phyloP scores from a whole-genome alignment of 2,888 invertebrate species.

The Sylvicola cinctus region DNA sequence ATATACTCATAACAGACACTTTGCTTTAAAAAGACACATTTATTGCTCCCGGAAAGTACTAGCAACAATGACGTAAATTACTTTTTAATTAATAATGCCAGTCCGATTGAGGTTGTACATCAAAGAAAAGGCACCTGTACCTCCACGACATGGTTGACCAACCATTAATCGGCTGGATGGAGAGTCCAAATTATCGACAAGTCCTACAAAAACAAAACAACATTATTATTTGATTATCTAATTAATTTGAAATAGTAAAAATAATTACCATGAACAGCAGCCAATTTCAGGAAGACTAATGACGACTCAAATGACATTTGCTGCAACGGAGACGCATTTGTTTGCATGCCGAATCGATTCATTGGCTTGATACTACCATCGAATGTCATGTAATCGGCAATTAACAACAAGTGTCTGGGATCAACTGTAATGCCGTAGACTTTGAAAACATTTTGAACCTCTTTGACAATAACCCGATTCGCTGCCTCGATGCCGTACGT shows the following conservation, averaged over 20 bases:
- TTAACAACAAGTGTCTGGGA: constrained; percentile 73
- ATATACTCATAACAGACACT: too few species aligned
- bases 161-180: constrained; percentile 76
- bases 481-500: constrained; percentile 97
- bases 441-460: constrained; percentile 89
- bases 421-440: constrained; percentile 95
- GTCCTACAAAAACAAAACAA: constrained; percentile 30
- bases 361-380: constrained; percentile 78
- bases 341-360: constrained; percentile 77
- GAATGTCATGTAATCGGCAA: constrained; percentile 97
- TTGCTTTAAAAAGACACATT: too few species aligned
- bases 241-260: not conserved
- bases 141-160: constrained; percentile 61
- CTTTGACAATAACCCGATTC: constrained; percentile 68
- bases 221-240: not conserved
- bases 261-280: constrained; percentile 24
- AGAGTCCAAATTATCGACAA: constrained; percentile 52
- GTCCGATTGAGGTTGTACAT: constrained; percentile 7
- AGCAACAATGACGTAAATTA: too few species aligned
- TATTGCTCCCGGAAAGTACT: too few species aligned
- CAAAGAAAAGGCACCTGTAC: constrained; percentile 53
- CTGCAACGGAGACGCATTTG: constrained; percentile 82
- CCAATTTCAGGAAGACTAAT: constrained; percentile 62
- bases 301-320: constrained; percentile 98
- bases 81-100: not conserved